Evolutionary conservation across 2,797 vertebrate species (phyloP).

Genomic region (Rhynchotus rufescens): DNA sequence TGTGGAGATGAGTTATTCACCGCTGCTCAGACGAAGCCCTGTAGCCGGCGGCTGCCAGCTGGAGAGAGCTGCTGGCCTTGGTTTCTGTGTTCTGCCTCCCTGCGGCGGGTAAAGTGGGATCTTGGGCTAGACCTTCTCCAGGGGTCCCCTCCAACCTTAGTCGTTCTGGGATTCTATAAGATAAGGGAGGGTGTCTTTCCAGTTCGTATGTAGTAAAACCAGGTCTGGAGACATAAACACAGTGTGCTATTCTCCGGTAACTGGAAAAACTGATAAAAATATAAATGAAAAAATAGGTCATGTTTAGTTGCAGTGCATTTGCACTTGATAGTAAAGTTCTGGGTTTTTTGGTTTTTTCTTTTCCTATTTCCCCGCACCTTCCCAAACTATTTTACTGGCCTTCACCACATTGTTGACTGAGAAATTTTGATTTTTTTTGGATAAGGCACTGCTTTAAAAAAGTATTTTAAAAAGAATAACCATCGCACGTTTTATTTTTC

Average conservation of each 20-base stretch:
- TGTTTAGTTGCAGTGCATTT: neutral
- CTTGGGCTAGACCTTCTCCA: no score
- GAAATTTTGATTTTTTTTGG: neutral
- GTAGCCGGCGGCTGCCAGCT: neutral
- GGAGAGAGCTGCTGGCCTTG: neutral
- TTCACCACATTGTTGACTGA: neutral
- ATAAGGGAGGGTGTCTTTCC: neutral
- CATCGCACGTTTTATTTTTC: neutral
- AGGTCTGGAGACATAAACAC: neutral
- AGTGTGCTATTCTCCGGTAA: neutral
- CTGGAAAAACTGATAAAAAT: neutral
- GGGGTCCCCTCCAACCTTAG: no score
- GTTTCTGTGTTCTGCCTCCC: neutral
- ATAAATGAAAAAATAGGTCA: neutral
- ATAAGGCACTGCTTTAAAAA: neutral
- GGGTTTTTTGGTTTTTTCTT: neutral
- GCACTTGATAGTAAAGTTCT: neutral
- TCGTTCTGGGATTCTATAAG: neutral
- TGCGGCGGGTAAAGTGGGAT: no score
- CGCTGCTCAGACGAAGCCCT: neutral
- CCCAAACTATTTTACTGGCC: neutral
- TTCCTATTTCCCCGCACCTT: neutral
- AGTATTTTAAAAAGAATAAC: no score
- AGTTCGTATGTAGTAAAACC: neutral
- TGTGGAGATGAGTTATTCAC: neutral